Conservation (phyloP, 2,113 vertebrate genomes). For the Scolopax mira region DNA sequence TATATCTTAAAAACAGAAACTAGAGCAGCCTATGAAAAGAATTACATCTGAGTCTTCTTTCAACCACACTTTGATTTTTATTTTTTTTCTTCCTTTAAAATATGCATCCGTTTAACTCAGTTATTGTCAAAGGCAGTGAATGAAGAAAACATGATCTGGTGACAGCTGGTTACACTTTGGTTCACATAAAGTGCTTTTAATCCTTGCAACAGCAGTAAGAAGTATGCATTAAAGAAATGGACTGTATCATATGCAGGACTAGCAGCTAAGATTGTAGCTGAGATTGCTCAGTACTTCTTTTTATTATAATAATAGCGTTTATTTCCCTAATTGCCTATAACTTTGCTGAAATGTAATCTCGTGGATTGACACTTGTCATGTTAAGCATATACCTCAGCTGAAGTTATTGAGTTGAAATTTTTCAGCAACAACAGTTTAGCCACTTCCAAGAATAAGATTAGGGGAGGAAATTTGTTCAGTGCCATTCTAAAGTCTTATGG, state of each 20-base stretch:
- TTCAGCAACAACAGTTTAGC: background rate
- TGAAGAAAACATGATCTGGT: background rate
- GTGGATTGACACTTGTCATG: background rate
- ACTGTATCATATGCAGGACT: background rate
- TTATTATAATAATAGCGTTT: background rate
- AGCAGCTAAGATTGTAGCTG: background rate
- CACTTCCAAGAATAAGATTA: background rate
- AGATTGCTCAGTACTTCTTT: background rate
- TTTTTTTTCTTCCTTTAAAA: background rate
- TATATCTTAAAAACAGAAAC: background rate
- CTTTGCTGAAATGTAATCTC: background rate
- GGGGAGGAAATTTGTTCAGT: background rate
- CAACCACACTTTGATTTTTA: background rate
- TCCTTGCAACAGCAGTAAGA: background rate
- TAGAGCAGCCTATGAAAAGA: background rate
- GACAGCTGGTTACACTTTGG: background rate
- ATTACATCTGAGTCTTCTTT: background rate
- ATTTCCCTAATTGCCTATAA: background rate
- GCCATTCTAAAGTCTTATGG: background rate
- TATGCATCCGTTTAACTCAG: background rate
- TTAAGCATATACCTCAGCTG: background rate
- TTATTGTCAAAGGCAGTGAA: background rate
- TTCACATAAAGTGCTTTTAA: background rate
- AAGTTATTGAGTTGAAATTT: background rate
- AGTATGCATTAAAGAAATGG: background rate